Evolutionary conservation across 1,140 invertebrate genomes (phyloP), one percentile per base, ranked within the genome.

Genomic region (Drosophila malerkotliana): DNA sequence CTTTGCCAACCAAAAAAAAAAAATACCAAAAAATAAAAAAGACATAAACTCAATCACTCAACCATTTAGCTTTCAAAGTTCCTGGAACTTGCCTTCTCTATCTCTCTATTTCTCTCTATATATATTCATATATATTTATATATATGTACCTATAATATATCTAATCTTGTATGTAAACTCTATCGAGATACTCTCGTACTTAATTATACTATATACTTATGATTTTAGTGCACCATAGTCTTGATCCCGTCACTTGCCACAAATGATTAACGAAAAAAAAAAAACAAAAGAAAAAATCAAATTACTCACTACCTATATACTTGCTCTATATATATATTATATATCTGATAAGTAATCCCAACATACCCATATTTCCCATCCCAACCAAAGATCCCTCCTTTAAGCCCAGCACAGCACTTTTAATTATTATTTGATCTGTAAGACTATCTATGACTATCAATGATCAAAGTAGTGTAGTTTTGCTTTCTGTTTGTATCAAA

Each of bases 191-290:
- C 54, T 69, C 47, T 67, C 60, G 59, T 69, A 71, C 34, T 67
- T 69, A 68, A 51, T 26, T 54, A 61, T 52, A 18, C 18, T 18
- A 51, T 66, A 68, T 55, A 44, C 37, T 71, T 71, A 71, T 71
- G 64, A 71, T 71, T 69, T 71, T 69, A 69, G 64, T 71, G 67
- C 67, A 71, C 67, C 44, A 57, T 71, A 71, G 67, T 71, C 49
- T 39, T 66, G 67, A 71, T 71, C 64, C 67, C 47, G 66, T 69
- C 64, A 71, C 67, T 71, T 57, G 44, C 34, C 63, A 67, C 63
- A 66, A 71, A 69, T 41, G 64, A 68, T 69, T 49, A 71, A 57
- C 26, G 32, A 69, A 71, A 57, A 57, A 45, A 57, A 45, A 68
- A 71, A 47, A 52, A 53, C 67, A 71, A 71, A 71, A 71, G 67